Conservation (phyloP, 23 tunicate species). For the Corella eumyota region DNA sequence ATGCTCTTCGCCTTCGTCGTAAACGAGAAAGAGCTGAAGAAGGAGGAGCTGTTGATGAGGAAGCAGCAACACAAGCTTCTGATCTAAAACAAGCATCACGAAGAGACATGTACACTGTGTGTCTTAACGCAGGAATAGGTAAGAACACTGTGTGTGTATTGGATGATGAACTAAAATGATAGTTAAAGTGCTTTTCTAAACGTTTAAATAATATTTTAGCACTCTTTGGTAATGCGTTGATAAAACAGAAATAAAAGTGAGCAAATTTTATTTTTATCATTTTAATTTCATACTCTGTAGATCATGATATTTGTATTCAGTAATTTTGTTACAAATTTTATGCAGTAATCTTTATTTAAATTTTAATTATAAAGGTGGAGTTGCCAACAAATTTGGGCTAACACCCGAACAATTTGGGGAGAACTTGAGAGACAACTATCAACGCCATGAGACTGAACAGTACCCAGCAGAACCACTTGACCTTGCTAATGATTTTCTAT, state of each 20-base stretch:
- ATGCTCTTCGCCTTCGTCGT: conserved; percentile 52
- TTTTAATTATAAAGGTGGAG: too few species aligned
- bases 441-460: conserved; percentile 88
- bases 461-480: conserved; percentile 80
- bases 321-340: too few species aligned
- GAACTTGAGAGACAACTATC: conserved; percentile 81
- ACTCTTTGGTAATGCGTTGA: too few species aligned
- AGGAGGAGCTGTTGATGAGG: conserved; percentile 24
- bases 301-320: too few species aligned
- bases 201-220: too few species aligned
- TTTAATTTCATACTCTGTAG: too few species aligned
- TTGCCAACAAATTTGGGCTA: conserved; percentile 96
- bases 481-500: conserved; percentile 76
- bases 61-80: conserved; percentile 29
- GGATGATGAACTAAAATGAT: too few species aligned
- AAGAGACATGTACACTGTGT: conserved; percentile 77
- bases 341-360: too few species aligned
- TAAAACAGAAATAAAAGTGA: too few species aligned
- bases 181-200: too few species aligned
- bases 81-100: conserved; percentile 81
- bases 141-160: conserved; percentile 4
- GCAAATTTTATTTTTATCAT: too few species aligned
- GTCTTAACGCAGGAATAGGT: conserved; percentile 87
- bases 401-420: conserved; percentile 96
- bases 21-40: conserved; percentile 51